A percentile compares a stretch with the other conserved stretches of the same genome.
These are phyloP conservation scores for Polydrusus pterygomalis DNA, from an alignment of 2,888 invertebrate genomes.

Conservation along the genomic window DNA sequence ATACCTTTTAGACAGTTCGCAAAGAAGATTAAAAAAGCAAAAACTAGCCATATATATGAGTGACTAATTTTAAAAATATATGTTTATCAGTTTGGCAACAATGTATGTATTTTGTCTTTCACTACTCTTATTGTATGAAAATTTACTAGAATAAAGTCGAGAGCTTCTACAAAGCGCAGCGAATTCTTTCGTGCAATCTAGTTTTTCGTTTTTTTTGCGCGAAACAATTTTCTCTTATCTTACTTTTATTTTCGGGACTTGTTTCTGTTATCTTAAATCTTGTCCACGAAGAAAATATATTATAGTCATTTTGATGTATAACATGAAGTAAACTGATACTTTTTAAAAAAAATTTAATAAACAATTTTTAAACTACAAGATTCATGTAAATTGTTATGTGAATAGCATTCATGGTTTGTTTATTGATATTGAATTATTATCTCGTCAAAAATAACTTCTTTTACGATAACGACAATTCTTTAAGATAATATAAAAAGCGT, in stretches of 20 bases:
- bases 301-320: background rate
- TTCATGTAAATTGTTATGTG: too few species aligned
- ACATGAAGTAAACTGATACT: background rate
- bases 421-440: too few species aligned
- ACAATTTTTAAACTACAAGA: too few species aligned
- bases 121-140: conserved; percentile 26
- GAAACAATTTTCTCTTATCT: conserved; percentile 51
- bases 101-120: conserved; percentile 15
- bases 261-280: conserved; percentile 40
- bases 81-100: conserved; percentile 12
- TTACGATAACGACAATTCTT: too few species aligned
- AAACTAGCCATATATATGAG: background rate
- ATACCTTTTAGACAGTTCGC: too few species aligned
- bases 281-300: background rate
- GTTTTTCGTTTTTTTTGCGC: conserved; percentile 35
- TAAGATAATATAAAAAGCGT: too few species aligned
- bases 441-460: too few species aligned
- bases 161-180: conserved; percentile 37
- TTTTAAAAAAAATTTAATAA: background rate
- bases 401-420: too few species aligned
- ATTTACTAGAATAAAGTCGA: conserved; percentile 36
- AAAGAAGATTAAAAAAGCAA: background rate
- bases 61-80: background rate
- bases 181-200: conserved; percentile 36
- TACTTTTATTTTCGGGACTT: conserved; percentile 46